These are phyloP conservation scores for Hypena proboscidalis DNA, from an alignment of 2,888 invertebrate genomes.

Conservation along the genomic window DNA sequence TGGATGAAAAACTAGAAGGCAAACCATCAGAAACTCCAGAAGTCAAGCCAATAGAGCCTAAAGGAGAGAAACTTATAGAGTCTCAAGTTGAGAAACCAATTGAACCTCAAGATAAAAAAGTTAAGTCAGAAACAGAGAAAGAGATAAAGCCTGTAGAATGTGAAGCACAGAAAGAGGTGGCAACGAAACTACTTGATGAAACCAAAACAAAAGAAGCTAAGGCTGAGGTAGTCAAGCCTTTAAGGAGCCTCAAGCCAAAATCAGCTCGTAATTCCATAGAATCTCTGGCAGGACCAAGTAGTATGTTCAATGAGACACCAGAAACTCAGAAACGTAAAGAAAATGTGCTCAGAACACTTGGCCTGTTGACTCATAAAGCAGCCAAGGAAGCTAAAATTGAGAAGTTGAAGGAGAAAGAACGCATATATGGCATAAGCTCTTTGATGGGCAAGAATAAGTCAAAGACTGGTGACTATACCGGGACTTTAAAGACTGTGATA, in stretches of 20 bases:
- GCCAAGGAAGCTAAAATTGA: constrained; percentile 88
- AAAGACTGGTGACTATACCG: constrained; percentile 86
- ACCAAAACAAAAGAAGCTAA: constrained; percentile 38
- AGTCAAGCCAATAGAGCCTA: constrained; percentile 20
- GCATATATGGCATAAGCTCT: constrained; percentile 57
- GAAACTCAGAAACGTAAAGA: constrained; percentile 89
- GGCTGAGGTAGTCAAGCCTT: constrained; percentile 39
- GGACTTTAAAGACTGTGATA: constrained; percentile 93
- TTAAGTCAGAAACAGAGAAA: constrained; percentile 38
- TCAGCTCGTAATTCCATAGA: constrained; percentile 41
- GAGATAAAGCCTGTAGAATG: constrained; percentile 23
- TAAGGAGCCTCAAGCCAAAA: constrained; percentile 37
- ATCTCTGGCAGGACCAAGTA: constrained; percentile 68
- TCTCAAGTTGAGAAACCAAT: constrained; percentile 12
- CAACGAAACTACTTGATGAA: no score
- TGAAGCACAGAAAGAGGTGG: no score
- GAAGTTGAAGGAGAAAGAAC: constrained; percentile 80
- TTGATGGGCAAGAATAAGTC: constrained; percentile 60
- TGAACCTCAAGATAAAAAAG: constrained; percentile 30
- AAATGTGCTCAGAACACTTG: constrained; percentile 89
- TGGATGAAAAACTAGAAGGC: constrained; percentile 3
- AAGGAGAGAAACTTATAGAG: constrained; percentile 15
- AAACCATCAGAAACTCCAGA: constrained; percentile 1
- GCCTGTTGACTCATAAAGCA: constrained; percentile 90
- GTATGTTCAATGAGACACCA: constrained; percentile 80